Evolutionary conservation across 2,113 vertebrate genomes (phyloP).

Genomic region (Isichthys henryi): DNA sequence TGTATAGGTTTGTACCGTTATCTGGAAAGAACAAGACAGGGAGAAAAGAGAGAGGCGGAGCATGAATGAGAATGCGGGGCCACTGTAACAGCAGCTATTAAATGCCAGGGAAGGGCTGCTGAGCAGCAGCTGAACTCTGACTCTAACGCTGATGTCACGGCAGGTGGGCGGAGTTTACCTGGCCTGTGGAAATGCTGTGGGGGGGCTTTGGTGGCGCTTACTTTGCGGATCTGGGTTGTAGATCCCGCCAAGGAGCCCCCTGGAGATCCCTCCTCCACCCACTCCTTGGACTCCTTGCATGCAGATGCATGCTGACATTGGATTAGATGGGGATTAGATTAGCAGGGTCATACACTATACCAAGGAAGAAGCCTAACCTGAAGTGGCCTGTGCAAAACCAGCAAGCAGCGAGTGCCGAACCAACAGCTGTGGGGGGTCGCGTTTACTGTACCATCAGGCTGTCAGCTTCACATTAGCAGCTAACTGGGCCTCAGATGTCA

Average conservation of each 20-base stretch:
- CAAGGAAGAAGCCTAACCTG: not conserved
- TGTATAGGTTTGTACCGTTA: slow-evolving; percentile 76
- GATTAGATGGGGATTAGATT: not conserved
- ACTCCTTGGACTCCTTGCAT: slow-evolving; percentile 57
- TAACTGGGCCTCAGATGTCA: not conserved
- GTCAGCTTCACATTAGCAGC: not conserved
- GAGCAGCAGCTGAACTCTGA: not conserved
- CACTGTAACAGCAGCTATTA: not conserved
- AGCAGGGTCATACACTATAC: not conserved
- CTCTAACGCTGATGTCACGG: not conserved
- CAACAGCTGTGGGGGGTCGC: not conserved
- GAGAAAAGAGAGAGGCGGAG: not conserved
- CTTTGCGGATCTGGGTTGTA: slow-evolving; percentile 48
- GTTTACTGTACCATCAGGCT: not conserved
- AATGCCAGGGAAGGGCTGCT: not conserved
- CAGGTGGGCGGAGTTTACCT: not conserved
- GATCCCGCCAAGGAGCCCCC: slow-evolving; percentile 56
- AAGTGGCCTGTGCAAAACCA: not conserved
- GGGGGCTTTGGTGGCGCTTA: slow-evolving; percentile 60
- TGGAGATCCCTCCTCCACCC: slow-evolving; percentile 67
- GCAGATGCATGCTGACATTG: not conserved
- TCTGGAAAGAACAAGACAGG: slow-evolving; percentile 37
- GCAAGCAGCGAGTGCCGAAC: not conserved
- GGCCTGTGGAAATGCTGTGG: slow-evolving; percentile 6
- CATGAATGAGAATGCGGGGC: not conserved